These are phyloP conservation scores for Eledone cirrhosa DNA, from an alignment of 2,888 invertebrate genomes.

Conservation along the genomic window DNA sequence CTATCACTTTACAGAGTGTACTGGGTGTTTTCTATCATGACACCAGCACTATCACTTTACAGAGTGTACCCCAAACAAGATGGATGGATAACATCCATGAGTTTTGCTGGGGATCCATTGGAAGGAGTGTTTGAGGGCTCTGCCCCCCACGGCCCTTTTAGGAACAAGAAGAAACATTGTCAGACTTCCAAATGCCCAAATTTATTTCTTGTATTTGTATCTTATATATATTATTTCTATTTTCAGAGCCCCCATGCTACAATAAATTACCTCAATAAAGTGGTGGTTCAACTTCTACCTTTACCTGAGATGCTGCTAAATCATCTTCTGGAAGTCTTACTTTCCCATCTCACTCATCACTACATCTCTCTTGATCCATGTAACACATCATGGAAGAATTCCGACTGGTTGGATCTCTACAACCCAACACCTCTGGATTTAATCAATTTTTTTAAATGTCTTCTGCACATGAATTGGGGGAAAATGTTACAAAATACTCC, in stretches of 20 bases:
- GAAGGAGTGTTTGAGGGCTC: too few relatives aligned
- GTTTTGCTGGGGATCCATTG: too few relatives aligned
- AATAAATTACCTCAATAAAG: background rate
- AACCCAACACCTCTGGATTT: background rate
- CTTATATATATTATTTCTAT: too few relatives aligned
- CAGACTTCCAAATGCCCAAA: too few relatives aligned
- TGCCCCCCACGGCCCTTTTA: too few relatives aligned
- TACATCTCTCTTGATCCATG: background rate
- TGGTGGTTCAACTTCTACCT: background rate
- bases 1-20: too few relatives aligned
- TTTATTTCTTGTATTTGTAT: too few relatives aligned
- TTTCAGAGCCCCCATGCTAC: background rate
- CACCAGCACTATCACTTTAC: too few relatives aligned
- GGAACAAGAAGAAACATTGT: too few relatives aligned
- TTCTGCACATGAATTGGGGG: background rate
- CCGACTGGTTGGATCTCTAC: background rate
- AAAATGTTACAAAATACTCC: background rate
- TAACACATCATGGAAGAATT: background rate
- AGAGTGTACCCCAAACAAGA: too few relatives aligned
- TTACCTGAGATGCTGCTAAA: background rate
- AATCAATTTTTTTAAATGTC: slow-evolving; percentile 14
- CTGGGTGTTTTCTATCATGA: too few relatives aligned
- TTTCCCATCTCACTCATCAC: slow-evolving; percentile 16
- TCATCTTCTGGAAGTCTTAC: background rate
- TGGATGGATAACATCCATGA: too few relatives aligned